phyloP scores from a whole-genome alignment of 2,797 vertebrate species.

The Sebastes kiyomatsui region DNA sequence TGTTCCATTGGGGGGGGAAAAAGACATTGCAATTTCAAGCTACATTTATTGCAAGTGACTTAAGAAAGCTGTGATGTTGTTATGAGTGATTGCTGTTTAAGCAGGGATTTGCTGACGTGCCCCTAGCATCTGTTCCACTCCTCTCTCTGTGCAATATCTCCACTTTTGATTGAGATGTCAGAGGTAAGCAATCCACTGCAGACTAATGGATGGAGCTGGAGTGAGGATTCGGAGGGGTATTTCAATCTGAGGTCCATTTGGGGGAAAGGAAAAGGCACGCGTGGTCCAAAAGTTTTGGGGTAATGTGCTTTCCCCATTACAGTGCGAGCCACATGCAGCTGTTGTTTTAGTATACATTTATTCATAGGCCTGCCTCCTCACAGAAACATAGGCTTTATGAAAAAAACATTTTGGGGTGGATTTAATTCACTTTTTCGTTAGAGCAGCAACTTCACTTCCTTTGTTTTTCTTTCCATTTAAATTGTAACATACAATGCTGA shows the following conservation, averaged over 20 bases:
- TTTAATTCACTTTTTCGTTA: constrained; percentile 32
- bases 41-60: constrained; percentile 71
- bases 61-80: constrained; percentile 52
- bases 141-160: constrained; percentile 47
- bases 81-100: constrained; percentile 62
- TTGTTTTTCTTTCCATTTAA: constrained; percentile 7
- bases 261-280: background rate
- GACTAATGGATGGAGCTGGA: constrained; percentile 44
- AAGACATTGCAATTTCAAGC: constrained; percentile 74
- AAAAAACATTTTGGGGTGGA: constrained; percentile 39
- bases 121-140: constrained; percentile 46
- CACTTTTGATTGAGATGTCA: constrained; percentile 62
- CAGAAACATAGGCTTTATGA: constrained; percentile 48
- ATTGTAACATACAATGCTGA: background rate
- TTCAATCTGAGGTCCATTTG: constrained; percentile 20
- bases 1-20: constrained; percentile 27
- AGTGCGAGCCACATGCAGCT: constrained; percentile 35
- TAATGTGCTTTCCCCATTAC: constrained; percentile 50
- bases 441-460: constrained; percentile 9
- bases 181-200: constrained; percentile 41
- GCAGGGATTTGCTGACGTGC: constrained; percentile 49
- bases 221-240: background rate
- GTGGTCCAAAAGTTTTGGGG: constrained; percentile 15
- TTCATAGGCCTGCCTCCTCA: constrained; percentile 59
- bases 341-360: constrained; percentile 72